Evolutionary conservation across 2,888 invertebrate species (phyloP), one percentile per base, ranked within the genome.

Genomic region (Lathronympha strigana): DNA sequence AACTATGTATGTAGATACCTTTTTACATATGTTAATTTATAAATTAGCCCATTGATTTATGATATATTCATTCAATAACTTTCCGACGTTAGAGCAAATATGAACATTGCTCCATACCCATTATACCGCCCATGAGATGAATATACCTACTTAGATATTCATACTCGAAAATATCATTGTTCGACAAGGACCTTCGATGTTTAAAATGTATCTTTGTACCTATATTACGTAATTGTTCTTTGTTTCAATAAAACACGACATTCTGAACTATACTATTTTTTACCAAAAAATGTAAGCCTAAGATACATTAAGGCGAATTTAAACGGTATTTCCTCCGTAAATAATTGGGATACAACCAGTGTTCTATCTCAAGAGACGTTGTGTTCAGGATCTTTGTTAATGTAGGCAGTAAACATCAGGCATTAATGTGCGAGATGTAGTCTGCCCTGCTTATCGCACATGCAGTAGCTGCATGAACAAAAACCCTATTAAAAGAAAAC

Each of bases 211-310:
- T 23, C 5, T 0, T 23, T n/a, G 2, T 23, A 23, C n/a, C 13
- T n/a, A 23, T 8, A 11, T 43, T 43, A 43, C 19, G 17, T 40
- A 1, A 13, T 33, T 15, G 33, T 51, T 8, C 31, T 19, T 43
- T 45, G 43, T 57, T 43, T 57, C 11, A 57, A 57, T 57, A 57
- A 57, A 38, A 49, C 49, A 50, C 4, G 43, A 68, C 72, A 74
- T 69, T 69, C 67, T 66, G 49, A 66, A 71, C 68, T 67, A 70
- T 68, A 70, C 62, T 73, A 64, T 60, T 55, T 70, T 71, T 72
- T 77, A 75, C 72, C 71, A 72, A 78, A n/a, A 79, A 79, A 73
- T 69, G 77, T 81, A 79, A 81, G 83, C 80, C 81, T 82, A 72
- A 25, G 23, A 51, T 63, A 66, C 66, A 76, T 76, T 80, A 83